Conservation (phyloP, 2,888 invertebrate genomes). For the Tetheella fluctuosa region DNA sequence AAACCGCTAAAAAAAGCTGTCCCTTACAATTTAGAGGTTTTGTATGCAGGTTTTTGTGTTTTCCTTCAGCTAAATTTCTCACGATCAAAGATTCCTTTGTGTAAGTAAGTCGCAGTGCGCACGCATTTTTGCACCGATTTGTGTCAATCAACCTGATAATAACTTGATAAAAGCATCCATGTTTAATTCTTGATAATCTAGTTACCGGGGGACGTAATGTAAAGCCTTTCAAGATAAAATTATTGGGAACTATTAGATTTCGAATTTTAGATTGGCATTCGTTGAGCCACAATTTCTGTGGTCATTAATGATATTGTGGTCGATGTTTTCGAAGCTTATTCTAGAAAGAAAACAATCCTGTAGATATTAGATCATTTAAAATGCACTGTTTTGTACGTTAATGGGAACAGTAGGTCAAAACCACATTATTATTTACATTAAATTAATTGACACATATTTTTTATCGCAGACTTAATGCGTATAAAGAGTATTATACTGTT, state of each 20-base stretch:
- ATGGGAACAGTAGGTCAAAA: conserved; percentile 3
- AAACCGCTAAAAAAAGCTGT: no score
- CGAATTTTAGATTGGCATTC: no score
- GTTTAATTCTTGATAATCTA: background rate
- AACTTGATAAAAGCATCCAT: background rate
- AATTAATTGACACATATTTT: background rate
- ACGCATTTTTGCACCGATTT: background rate
- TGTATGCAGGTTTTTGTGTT: no score
- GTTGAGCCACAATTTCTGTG: no score
- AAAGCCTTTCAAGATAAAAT: no score
- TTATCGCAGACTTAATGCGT: background rate
- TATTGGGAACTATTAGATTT: no score
- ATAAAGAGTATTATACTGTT: background rate
- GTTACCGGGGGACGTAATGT: background rate
- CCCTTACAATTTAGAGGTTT: no score
- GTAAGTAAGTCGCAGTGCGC: background rate
- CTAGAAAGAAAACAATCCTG: no score
- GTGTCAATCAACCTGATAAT: conserved; percentile 1
- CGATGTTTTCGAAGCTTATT: no score
- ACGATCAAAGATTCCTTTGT: background rate
- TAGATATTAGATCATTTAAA: background rate
- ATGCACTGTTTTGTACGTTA: background rate
- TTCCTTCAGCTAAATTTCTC: no score
- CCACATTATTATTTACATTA: background rate
- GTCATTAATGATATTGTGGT: no score